Evolutionary conservation across 1,140 invertebrate species (phyloP).

Genomic region (Macrobrachium nipponense): DNA sequence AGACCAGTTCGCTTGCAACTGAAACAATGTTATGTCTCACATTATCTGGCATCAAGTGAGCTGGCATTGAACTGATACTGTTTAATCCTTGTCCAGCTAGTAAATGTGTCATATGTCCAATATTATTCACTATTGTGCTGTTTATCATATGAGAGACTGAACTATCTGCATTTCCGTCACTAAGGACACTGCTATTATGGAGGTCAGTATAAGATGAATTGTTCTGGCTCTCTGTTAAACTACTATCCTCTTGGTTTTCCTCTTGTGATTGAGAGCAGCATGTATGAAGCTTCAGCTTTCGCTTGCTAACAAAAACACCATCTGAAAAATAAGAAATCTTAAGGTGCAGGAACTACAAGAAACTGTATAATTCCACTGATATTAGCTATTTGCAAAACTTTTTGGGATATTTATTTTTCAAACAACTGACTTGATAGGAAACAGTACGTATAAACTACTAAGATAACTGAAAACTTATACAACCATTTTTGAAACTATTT

Average conservation of each 20-base stretch:
- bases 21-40: constrained; percentile 1
- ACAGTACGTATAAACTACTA: background rate
- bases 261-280: background rate
- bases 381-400: too few species aligned
- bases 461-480: too few species aligned
- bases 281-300: constrained; percentile 6
- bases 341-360: too few species aligned
- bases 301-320: constrained; percentile 4
- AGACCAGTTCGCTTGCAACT: background rate
- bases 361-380: too few species aligned
- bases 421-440: background rate
- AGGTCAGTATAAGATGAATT: background rate
- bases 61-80: background rate
- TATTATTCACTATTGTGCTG: background rate
- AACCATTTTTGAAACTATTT: too few species aligned
- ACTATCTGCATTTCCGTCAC: too few species aligned
- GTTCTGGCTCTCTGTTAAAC: background rate
- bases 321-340: background rate
- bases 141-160: too few species aligned
- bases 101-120: background rate
- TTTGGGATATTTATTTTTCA: too few species aligned
- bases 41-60: constrained; percentile 15
- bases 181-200: background rate
- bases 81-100: background rate
- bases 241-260: background rate